Evolutionary conservation across 2,888 invertebrate species (phyloP).

Genomic region (Alsophila aescularia): DNA sequence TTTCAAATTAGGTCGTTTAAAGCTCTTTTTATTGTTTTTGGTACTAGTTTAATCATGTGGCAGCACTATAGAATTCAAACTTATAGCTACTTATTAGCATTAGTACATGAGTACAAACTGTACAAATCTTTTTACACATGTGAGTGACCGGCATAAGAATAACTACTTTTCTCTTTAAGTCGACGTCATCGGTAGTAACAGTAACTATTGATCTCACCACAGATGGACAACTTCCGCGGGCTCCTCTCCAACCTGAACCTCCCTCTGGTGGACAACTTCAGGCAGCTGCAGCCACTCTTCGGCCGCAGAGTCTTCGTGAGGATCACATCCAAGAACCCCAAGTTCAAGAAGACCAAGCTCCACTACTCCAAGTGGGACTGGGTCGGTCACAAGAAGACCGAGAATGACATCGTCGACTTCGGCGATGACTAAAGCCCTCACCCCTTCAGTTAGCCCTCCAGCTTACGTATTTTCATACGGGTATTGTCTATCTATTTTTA

Average conservation of each 20-base stretch:
- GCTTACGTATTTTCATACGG: conserved; percentile 16
- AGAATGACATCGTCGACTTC: conserved; percentile 76
- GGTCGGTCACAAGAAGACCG: conserved; percentile 82
- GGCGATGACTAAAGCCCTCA: conserved; percentile 61
- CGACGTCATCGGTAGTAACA: no score
- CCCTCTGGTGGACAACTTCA: conserved; percentile 88
- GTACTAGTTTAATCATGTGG: no score
- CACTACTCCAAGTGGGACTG: conserved; percentile 87
- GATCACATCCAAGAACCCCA: conserved; percentile 82
- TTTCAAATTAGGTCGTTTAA: no score
- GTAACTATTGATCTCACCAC: conserved; percentile 28
- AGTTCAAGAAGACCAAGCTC: conserved; percentile 83
- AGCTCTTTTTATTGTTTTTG: no score
- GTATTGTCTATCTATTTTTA: conserved; percentile 27
- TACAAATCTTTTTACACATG: no score
- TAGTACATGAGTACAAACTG: no score
- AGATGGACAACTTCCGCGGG: conserved; percentile 87
- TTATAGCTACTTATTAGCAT: no score
- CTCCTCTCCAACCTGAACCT: conserved; percentile 86
- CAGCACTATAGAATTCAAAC: no score
- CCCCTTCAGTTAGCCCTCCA: neutral
- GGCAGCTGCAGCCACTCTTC: conserved; percentile 87
- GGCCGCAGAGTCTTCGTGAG: conserved; percentile 88
- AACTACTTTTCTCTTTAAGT: no score
- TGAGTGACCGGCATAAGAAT: no score